Base-by-base conservation (phyloP, 2,113 vertebrate species). In the Dasyurus viverrinus region DNA sequence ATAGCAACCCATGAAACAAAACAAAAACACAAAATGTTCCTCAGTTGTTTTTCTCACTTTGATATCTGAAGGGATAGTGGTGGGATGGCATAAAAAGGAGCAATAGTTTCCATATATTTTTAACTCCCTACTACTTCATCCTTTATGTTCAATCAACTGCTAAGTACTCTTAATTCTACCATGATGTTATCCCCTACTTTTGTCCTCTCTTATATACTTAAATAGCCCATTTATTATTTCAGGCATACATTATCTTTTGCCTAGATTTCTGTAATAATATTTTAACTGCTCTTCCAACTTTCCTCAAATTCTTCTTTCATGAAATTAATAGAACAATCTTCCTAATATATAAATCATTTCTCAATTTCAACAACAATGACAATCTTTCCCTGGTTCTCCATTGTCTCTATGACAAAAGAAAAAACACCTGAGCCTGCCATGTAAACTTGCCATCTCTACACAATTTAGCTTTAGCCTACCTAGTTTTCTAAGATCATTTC, bases 1-100 rank as follows among this genome's bases (percentile, higher is more conserved):
- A 84, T 84, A n/a, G 68, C 68, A 84, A 84, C 68, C 68, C n/a
- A 84, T 84, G 68, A 42, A 84, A 84, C 68, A 84, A 84, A 84
- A 84, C 68, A 84, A 42, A 76, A 84, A 84, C 68, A 84, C 16
- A 84, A 84, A 84, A 84, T 84, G 68, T 84, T 84, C 68, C n/a
- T 84, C 36, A 84, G 68, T 84, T 23, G n/a, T 84, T 42, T 84
- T 5, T 42, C 19, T 42, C 19, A 42, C 36, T 84, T 84, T 84
- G 68, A 84, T 84, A 42, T 23, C 16, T 84, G 2, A 76, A 19
- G 14, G 36, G 60, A n/a, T 30, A 16, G 36, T n/a, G 60, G 19
- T 84, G 19, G 36, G n/a, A 19, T 84, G 68, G 36, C 68, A 84
- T 84, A 42, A 84, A 84, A 84, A n/a, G n/a, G 19, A 84, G 68